phyloP scores from a whole-genome alignment of 2,113 vertebrate genomes.

The Gymnarchus niloticus region DNA sequence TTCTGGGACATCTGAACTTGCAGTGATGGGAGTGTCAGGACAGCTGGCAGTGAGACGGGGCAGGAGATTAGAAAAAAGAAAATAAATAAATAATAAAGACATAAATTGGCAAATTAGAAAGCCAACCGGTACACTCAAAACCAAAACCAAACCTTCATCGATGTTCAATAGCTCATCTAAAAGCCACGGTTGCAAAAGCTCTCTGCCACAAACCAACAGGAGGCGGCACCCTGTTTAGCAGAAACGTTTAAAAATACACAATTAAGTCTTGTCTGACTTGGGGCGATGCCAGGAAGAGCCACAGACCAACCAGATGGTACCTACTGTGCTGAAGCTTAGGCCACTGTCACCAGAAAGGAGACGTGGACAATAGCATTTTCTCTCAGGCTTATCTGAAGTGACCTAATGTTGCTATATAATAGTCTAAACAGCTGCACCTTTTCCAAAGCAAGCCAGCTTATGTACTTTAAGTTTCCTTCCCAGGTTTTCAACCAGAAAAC shows the following conservation, averaged over 20 bases:
- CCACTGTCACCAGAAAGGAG: constrained; percentile 31
- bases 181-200: constrained; percentile 13
- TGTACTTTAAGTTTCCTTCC: neutral
- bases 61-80: constrained; percentile 29
- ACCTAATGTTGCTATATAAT: neutral
- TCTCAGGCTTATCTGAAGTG: neutral
- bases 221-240: neutral
- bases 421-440: neutral
- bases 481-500: neutral
- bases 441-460: neutral
- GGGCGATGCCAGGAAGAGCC: neutral
- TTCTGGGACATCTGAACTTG: constrained; percentile 55
- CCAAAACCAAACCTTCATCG: neutral
- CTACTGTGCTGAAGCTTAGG: neutral
- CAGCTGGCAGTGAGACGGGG: constrained; percentile 39
- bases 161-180: neutral
- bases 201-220: constrained; percentile 28
- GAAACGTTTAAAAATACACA: neutral
- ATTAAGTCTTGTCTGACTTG: neutral
- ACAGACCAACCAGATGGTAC: neutral
- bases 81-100: no score
- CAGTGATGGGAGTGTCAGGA: constrained; percentile 35
- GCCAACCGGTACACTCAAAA: constrained; percentile 21
- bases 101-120: constrained; percentile 32
- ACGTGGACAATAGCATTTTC: neutral